Evolutionary conservation across 2,888 invertebrate species (phyloP), one percentile per base, ranked within the genome.

Genomic region (Trichacis sp.): DNA sequence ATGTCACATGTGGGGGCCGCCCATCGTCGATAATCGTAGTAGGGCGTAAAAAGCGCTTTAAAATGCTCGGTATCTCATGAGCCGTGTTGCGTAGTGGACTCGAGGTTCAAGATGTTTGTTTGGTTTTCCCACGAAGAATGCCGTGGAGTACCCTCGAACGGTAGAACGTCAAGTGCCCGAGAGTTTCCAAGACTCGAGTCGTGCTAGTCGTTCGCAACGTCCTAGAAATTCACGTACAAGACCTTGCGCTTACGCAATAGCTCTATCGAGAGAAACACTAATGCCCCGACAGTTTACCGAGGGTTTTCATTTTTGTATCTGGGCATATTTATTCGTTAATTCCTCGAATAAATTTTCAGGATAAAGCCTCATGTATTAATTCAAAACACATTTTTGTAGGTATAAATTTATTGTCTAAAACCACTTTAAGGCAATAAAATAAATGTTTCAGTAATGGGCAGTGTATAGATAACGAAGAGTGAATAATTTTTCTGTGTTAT

Each of bases 81-180:
- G 33, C 1, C 19, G 36, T 36, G 1, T 17, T 9, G 48, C 48
- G 30, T 30, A 48, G 17, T 48, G 14, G 33, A 30, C 30, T 48
- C 33, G 15, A 48, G 48, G 36, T 69, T 80, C 71, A 70, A 80
- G 80, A 80, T 81, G 80, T 81, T 81, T 81, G 79, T 81, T 81
- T 81, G 80, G 75, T 73, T 81, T 81, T 81, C 80, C 81, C 81
- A 82, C 80, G 79, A 78, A 76, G 77, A 77, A 78, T 77, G 75
- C 72, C 68, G 60, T 74, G 71, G 46, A 58, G 58, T 24, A 46
- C 40, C 24, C 58, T 58, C 45, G 63, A 61, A 68, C 62, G 50
- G 49, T 50, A 3, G 54, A 57, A 53, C 49, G 50, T 69, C 71
- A 56, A 70, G 63, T 57, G 73, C 71, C 24, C 70, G 59, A 71